Conservation (phyloP, 2,113 vertebrate species). For the Climacteris rufus region DNA sequence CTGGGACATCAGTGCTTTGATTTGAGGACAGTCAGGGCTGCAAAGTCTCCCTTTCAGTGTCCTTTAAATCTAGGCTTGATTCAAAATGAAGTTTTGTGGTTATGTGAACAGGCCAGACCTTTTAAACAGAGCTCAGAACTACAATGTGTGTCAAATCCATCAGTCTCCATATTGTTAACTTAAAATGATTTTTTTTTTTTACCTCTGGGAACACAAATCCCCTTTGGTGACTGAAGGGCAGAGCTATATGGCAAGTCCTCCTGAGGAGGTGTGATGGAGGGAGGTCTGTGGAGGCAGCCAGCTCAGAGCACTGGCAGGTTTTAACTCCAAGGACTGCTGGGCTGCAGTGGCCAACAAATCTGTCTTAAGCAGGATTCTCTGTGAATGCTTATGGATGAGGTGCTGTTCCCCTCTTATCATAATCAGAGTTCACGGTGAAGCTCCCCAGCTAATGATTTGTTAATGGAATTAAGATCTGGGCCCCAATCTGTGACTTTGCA, state of each 20-base stretch:
- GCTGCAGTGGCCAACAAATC: background rate
- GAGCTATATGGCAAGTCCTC: background rate
- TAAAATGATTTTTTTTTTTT: background rate
- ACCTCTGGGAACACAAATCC: background rate
- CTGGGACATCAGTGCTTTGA: background rate
- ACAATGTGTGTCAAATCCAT: background rate
- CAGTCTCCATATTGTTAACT: background rate
- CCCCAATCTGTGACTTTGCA: background rate
- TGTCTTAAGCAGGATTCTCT: background rate
- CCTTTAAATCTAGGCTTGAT: background rate
- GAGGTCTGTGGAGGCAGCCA: background rate
- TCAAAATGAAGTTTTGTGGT: background rate
- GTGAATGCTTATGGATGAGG: background rate
- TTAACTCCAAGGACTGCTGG: background rate
- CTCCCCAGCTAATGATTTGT: background rate
- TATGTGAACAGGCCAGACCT: background rate
- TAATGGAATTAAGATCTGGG: conserved; percentile 11
- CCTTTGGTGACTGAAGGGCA: background rate
- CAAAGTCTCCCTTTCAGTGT: background rate
- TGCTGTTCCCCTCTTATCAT: background rate
- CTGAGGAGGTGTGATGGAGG: background rate
- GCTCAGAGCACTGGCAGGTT: background rate
- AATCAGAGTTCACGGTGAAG: rapidly evolving
- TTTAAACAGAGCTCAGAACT: background rate
- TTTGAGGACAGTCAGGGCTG: background rate